Evolutionary conservation across 2,797 vertebrate species (phyloP).

Genomic region (Emys orbicularis): DNA sequence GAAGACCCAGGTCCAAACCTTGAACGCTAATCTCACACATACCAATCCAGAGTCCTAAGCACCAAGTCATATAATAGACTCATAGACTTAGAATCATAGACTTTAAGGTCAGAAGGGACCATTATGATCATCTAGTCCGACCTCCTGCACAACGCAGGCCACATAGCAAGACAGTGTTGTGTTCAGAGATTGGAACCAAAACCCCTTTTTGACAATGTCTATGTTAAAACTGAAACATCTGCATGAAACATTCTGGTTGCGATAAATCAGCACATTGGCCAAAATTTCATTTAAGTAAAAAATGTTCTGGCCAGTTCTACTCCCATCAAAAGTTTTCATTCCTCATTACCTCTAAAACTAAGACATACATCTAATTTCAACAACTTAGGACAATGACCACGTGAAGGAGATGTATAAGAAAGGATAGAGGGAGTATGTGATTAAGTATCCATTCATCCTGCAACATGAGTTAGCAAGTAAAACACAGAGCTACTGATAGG

Average conservation of each 20-base stretch:
- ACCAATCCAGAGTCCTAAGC: not conserved
- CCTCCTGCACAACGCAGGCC: too few species aligned
- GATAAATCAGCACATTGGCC: not conserved
- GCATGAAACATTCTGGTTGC: not conserved
- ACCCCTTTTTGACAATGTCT: not conserved
- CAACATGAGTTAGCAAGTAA: not conserved
- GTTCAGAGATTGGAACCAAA: not conserved
- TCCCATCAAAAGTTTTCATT: not conserved
- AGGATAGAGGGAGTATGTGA: not conserved
- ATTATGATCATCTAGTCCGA: too few species aligned
- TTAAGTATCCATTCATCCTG: not conserved
- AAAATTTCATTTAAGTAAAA: not conserved
- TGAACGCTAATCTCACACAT: not conserved
- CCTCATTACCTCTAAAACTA: not conserved
- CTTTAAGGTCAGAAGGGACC: too few species aligned
- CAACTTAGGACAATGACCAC: not conserved
- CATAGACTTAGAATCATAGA: too few species aligned
- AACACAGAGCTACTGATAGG: not conserved
- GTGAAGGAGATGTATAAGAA: not conserved
- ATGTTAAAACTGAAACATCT: not conserved
- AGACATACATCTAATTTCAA: not conserved
- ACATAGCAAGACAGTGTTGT: not conserved
- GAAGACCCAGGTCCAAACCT: not conserved
- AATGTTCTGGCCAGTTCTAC: not conserved
- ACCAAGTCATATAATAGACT: not conserved